Conservation (phyloP, 2,888 invertebrate species). For the Xestia xanthographa region DNA sequence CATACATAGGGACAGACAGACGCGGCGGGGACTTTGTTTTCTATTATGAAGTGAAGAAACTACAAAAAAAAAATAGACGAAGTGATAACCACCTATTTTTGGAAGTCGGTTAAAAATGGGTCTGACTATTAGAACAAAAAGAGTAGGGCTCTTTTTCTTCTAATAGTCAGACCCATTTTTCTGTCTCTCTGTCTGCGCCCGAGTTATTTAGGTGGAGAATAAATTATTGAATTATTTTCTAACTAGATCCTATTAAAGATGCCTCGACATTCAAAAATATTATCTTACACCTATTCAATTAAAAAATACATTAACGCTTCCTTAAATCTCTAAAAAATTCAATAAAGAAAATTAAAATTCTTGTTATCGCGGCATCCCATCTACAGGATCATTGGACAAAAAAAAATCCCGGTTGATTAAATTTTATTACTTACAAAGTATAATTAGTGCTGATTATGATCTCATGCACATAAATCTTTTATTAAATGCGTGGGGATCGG, state of each 20-base stretch:
- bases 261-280: neutral
- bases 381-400: constrained; percentile 68
- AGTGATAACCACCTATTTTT: no score
- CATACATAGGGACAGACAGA: no score
- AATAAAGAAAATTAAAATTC: constrained; percentile 69
- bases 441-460: constrained; percentile 78
- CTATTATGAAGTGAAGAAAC: no score
- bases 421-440: constrained; percentile 79
- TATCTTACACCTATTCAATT: constrained; percentile 14
- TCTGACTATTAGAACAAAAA: no score
- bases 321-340: constrained; percentile 57
- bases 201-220: neutral
- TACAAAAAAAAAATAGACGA: no score
- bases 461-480: constrained; percentile 71
- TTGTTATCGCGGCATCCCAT: constrained; percentile 75
- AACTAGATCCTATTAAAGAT: neutral
- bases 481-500: constrained; percentile 63
- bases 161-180: no score
- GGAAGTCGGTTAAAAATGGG: no score
- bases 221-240: neutral
- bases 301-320: constrained; percentile 42
- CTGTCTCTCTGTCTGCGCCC: no score
- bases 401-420: constrained; percentile 77
- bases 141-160: no score
- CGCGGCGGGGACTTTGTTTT: no score